These are phyloP conservation scores for Semaprochilodus insignis DNA, from an alignment of 2,797 vertebrate genomes.

Conservation along the genomic window DNA sequence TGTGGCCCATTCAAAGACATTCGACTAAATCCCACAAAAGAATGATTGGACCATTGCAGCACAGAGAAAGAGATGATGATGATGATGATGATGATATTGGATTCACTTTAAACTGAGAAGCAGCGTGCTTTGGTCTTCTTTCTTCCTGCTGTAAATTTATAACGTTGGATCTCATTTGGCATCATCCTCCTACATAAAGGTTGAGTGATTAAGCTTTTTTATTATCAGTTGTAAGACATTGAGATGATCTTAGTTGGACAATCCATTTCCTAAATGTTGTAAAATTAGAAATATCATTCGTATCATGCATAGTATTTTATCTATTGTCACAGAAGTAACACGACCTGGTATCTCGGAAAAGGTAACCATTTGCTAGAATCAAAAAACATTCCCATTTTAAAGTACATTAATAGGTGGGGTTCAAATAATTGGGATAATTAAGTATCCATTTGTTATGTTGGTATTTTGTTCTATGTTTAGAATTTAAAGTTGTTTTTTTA, in stretches of 20 bases:
- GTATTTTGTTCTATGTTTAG: too few relatives aligned
- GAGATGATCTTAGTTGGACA: neutral
- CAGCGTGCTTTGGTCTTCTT: neutral
- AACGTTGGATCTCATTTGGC: neutral
- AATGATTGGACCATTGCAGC: slow-evolving; percentile 1
- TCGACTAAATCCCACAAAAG: neutral
- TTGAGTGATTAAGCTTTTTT: neutral
- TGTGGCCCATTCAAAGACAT: slow-evolving; percentile 3
- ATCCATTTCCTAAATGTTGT: too few relatives aligned
- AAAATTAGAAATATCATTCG: too few relatives aligned
- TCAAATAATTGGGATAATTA: too few relatives aligned
- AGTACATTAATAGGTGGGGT: too few relatives aligned
- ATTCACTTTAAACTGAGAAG: neutral
- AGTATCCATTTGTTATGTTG: too few relatives aligned
- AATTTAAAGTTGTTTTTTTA: too few relatives aligned
- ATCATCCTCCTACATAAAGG: neutral
- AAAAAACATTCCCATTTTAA: too few relatives aligned
- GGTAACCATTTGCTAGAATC: too few relatives aligned
- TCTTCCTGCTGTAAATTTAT: neutral
- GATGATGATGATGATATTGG: neutral
- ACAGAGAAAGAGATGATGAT: neutral
- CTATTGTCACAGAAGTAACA: too few relatives aligned
- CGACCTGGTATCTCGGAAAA: too few relatives aligned
- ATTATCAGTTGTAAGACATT: neutral
- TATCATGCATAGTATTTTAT: too few relatives aligned